Conservation (phyloP, 1,140 invertebrate genomes). For the Papilio polyxenes region DNA sequence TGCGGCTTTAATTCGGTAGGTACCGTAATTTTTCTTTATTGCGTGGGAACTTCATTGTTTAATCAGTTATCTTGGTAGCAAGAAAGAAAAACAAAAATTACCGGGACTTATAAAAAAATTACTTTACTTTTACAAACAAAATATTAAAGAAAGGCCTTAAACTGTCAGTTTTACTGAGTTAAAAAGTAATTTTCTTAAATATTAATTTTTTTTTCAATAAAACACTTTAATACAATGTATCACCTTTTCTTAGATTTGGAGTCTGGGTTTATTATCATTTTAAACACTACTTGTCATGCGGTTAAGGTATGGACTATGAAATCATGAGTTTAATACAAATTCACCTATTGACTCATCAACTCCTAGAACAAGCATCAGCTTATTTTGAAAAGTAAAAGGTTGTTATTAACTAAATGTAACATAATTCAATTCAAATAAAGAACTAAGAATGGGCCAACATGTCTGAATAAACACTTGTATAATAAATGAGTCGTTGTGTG, state of each 20-base stretch:
- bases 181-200: no score
- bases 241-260: neutral
- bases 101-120: neutral
- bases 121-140: no score
- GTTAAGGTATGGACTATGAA: no score
- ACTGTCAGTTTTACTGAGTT: no score
- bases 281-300: no score
- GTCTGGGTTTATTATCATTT: neutral
- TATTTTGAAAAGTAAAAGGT: neutral
- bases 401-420: neutral
- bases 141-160: no score
- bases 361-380: neutral
- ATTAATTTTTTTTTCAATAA: no score
- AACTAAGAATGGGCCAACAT: neutral
- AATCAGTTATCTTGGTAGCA: slow-evolving; percentile 1
- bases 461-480: slow-evolving; percentile 4
- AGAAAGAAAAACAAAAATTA: neutral
- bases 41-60: slow-evolving; percentile 29
- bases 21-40: slow-evolving; percentile 21
- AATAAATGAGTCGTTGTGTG: neutral
- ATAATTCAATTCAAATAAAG: neutral
- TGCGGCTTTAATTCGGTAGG: slow-evolving; percentile 39
- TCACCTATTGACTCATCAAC: no score
- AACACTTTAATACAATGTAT: no score
- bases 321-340: no score